Conservation (phyloP, 1,140 invertebrate species). For the Pseudomyrmex pallidus region DNA sequence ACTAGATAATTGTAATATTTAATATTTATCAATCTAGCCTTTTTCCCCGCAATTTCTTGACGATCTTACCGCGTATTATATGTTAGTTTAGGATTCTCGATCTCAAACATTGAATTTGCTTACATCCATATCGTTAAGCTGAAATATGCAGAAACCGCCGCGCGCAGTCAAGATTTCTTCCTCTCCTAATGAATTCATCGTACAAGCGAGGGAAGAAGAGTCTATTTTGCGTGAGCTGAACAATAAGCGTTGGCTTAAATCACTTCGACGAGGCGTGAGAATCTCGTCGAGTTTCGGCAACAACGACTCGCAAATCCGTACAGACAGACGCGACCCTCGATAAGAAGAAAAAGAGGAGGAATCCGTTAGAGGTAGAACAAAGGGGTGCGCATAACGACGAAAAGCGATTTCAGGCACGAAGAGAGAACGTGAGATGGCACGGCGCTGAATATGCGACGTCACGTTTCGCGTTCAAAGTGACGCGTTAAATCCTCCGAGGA, state of each 20-base stretch:
- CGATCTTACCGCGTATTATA: no score
- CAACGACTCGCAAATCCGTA: constrained; percentile 12
- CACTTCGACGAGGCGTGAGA: constrained; percentile 16
- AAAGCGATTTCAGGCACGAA: not conserved
- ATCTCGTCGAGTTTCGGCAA: not conserved
- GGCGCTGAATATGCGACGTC: constrained; percentile 48
- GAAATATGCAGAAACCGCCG: constrained; percentile 8
- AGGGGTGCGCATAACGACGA: not conserved
- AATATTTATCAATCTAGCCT: no score
- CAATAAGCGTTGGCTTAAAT: constrained; percentile 15
- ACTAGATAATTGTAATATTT: no score
- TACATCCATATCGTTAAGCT: not conserved
- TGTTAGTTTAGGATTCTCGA: not conserved
- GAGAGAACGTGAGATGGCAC: not conserved
- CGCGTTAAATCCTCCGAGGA: constrained; percentile 28
- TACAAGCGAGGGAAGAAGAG: not conserved
- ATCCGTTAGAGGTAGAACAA: not conserved
- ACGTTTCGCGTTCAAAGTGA: constrained; percentile 38
- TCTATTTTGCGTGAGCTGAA: not conserved
- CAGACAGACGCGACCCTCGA: constrained; percentile 18
- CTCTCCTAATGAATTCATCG: not conserved
- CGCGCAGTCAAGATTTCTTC: not conserved
- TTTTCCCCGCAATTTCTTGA: no score
- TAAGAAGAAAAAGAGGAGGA: constrained; percentile 1
- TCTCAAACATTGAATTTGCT: not conserved